These are phyloP conservation scores for Acanthornis magna DNA, from an alignment of 2,797 vertebrate genomes.

Conservation along the genomic window DNA sequence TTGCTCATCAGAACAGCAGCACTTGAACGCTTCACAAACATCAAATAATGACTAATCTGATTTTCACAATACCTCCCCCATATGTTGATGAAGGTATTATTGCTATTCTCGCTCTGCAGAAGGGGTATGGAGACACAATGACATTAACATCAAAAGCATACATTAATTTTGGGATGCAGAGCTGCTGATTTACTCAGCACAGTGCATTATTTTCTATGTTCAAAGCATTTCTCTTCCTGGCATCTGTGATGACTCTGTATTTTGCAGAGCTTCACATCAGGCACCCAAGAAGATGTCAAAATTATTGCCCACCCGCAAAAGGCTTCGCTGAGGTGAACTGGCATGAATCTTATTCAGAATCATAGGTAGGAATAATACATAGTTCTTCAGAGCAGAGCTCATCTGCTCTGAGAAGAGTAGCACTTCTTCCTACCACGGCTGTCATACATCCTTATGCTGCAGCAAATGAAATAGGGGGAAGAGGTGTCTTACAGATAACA, in stretches of 20 bases:
- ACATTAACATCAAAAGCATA: slow-evolving; percentile 18
- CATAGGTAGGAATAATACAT: background rate
- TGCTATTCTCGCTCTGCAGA: background rate
- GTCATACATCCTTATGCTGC: background rate
- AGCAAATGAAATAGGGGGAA: background rate
- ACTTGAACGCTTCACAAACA: background rate
- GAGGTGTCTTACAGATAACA: slow-evolving; percentile 20
- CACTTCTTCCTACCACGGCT: background rate
- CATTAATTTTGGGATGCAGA: background rate
- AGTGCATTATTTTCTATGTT: background rate
- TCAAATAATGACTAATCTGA: slow-evolving; percentile 50
- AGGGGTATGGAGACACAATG: background rate
- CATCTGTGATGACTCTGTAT: background rate
- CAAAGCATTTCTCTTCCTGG: background rate
- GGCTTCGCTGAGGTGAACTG: background rate
- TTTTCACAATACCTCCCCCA: slow-evolving; percentile 39
- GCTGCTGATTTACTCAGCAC: background rate
- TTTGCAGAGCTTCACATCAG: background rate
- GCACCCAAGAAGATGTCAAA: background rate
- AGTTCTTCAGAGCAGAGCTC: background rate
- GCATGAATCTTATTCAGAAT: background rate
- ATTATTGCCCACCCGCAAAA: background rate
- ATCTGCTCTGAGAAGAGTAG: background rate
- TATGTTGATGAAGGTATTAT: slow-evolving; percentile 23
- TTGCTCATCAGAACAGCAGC: background rate